Evolutionary conservation across 2,797 vertebrate genomes (phyloP).

Genomic region (Psittacula derbiana): DNA sequence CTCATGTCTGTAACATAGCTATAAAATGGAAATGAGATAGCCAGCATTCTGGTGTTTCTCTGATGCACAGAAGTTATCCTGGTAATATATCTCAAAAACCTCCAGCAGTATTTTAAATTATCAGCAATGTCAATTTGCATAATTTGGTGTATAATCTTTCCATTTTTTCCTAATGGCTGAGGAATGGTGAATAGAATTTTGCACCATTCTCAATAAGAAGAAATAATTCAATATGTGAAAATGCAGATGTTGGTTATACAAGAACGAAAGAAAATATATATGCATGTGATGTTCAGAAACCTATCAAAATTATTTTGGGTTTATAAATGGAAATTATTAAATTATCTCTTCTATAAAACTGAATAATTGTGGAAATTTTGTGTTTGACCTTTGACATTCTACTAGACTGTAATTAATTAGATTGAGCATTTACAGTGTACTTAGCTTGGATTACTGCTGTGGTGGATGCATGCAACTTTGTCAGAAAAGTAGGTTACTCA

Average conservation of each 20-base stretch:
- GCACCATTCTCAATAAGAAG: neutral
- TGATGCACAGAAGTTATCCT: constrained; percentile 45
- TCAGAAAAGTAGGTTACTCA: neutral
- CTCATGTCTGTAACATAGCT: constrained; percentile 33
- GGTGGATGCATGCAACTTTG: neutral
- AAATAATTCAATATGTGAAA: neutral
- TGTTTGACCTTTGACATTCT: neutral
- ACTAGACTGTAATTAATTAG: neutral
- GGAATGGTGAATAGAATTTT: neutral
- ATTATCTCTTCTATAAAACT: neutral
- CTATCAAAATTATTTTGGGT: neutral
- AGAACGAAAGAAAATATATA: neutral
- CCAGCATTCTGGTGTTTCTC: neutral
- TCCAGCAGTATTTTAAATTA: constrained; percentile 30
- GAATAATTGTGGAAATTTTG: neutral
- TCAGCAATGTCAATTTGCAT: constrained; percentile 14
- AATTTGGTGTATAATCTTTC: neutral
- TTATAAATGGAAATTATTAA: neutral
- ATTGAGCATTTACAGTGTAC: neutral
- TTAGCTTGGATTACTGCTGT: neutral
- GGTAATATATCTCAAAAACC: constrained; percentile 24
- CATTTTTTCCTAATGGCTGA: neutral
- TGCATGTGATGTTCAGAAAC: neutral
- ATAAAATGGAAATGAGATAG: constrained; percentile 64
- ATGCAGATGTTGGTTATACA: neutral